Evolutionary conservation across 37 sponge, comb jelly and placozoan species (phyloP).

Genomic region (Amphimedon queenslandica): DNA sequence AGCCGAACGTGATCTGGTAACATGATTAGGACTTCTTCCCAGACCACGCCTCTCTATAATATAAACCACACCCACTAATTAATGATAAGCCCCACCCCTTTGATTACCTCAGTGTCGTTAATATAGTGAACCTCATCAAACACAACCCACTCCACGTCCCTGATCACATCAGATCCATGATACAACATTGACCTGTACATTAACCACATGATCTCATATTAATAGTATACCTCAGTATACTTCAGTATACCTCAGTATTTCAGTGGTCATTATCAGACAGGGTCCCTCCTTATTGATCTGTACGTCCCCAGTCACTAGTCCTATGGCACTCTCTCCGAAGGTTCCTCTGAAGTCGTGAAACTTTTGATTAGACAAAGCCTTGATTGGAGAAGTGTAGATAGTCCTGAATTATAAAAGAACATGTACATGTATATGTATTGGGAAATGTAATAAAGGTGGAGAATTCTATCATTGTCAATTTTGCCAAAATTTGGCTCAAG

Average conservation of each 20-base stretch:
- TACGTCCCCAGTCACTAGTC: constrained; percentile 89
- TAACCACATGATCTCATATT: background rate
- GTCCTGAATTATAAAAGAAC: constrained; percentile 49
- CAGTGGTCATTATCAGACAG: constrained; percentile 97
- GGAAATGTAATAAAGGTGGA: too few relatives aligned
- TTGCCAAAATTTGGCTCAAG: too few relatives aligned
- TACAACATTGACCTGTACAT: constrained; percentile 92
- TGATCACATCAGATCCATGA: constrained; percentile 93
- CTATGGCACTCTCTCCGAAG: constrained; percentile 71
- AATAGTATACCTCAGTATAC: too few relatives aligned
- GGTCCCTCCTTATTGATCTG: constrained; percentile 80
- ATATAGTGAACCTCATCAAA: constrained; percentile 94
- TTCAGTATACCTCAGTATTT: constrained; percentile 95
- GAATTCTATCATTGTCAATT: too few relatives aligned
- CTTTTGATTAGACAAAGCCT: constrained; percentile 98
- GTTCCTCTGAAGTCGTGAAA: constrained; percentile 87
- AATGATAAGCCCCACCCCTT: background rate
- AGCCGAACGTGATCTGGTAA: constrained; percentile 90
- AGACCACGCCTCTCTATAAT: constrained; percentile 96
- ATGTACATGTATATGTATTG: constrained; percentile 35
- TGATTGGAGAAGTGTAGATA: constrained; percentile 97
- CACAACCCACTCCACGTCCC: constrained; percentile 97
- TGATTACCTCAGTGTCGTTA: constrained; percentile 79
- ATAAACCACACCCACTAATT: background rate
- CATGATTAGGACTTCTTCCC: constrained; percentile 99